A percentile compares a stretch with the other conserved stretches of the same genome.
Conservation (phyloP, 2,797 vertebrate species). For the Gambusia yucatana region DNA sequence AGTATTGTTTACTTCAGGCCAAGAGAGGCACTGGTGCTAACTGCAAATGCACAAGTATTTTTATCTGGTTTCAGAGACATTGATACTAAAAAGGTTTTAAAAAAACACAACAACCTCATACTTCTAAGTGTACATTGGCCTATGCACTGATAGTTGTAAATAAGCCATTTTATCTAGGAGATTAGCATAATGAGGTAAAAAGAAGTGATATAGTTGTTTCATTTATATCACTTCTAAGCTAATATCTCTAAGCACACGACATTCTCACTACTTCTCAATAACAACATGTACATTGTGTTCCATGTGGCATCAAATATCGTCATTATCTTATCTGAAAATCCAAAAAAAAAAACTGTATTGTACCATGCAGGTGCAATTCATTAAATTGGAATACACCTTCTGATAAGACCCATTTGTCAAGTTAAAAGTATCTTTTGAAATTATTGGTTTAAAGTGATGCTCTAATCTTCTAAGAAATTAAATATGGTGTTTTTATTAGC, state of each 20-base stretch:
- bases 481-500: not conserved
- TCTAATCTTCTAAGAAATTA: not conserved
- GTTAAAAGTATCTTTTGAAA: not conserved
- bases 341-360: not conserved
- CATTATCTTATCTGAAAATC: not conserved
- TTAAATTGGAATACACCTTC: too few species aligned
- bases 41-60: not conserved
- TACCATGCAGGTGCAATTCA: not conserved
- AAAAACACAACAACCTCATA: not conserved
- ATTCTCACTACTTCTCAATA: not conserved
- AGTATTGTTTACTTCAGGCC: too few species aligned
- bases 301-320: not conserved
- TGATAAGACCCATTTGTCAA: not conserved
- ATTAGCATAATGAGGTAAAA: not conserved
- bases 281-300: not conserved
- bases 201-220: not conserved
- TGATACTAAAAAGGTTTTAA: not conserved
- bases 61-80: not conserved
- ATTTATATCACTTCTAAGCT: not conserved
- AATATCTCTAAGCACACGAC: not conserved
- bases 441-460: not conserved
- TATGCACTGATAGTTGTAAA: not conserved
- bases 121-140: not conserved
- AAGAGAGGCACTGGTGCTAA: not conserved
- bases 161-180: not conserved